Percentiles rank a stretch among this genome's conserved stretches.
Conservation (phyloP, 2,797 vertebrate genomes). For the Chiroxiphia lanceolata region DNA sequence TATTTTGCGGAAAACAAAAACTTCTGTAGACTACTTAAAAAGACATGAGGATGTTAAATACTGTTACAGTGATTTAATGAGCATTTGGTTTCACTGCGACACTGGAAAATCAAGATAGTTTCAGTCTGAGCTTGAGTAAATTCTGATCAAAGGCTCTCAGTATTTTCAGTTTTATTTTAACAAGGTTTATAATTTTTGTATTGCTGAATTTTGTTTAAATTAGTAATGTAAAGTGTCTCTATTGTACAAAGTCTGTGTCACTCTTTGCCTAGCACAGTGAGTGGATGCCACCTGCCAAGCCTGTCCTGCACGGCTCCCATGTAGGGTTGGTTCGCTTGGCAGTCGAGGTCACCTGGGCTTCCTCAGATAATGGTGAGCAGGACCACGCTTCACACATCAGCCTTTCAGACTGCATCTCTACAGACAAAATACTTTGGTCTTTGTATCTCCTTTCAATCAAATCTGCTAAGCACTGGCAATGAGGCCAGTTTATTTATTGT, state of each 20-base stretch:
- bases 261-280: not conserved
- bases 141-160: constrained; percentile 10
- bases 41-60: not conserved
- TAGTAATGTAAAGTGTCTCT: not conserved
- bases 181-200: not conserved
- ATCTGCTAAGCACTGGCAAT: not conserved
- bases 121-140: not conserved
- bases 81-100: not conserved
- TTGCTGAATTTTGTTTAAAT: not conserved
- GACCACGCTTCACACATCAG: accelerated
- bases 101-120: constrained; percentile 34
- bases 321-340: accelerated
- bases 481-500: not conserved
- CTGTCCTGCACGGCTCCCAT: accelerated
- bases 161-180: constrained; percentile 31
- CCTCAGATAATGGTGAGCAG: not conserved
- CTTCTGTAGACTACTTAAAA: not conserved
- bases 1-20: constrained; percentile 22
- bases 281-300: not conserved
- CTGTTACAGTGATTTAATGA: constrained; percentile 12
- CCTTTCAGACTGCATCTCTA: not conserved
- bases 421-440: not conserved
- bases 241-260: not conserved
- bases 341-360: not conserved
- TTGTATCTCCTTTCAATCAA: not conserved